Evolutionary conservation across 2,888 invertebrate genomes (phyloP), one percentile per base, ranked within the genome.

Genomic region (Cenopis cana): DNA sequence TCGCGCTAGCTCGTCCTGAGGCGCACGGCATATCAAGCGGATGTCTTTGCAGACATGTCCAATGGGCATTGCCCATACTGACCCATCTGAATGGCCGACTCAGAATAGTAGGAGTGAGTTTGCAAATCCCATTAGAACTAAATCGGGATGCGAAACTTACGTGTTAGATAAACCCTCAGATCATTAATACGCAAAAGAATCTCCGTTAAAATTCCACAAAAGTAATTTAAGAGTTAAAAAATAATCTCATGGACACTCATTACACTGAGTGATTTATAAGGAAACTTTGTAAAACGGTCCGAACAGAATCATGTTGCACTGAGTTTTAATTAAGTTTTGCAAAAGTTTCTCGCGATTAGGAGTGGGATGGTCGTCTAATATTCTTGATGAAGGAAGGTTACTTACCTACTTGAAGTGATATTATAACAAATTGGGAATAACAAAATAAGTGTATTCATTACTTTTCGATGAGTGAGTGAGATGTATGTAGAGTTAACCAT

Each of bases 271-370:
- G 67, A 71, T 71, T 71, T 71, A 71, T 67, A 71, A 67, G 61
- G n/a, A 66, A 71, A 71, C 55, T 67, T 10, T 20, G 38, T 17
- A 59, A n/a, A 57, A 24, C 70, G 54, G 50, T 56, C 36, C 59
- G 55, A 62, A 38, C 17, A 50, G 49, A 61, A 41, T 71, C 60
- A 61, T 56, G 56, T 61, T 66, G 41, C 65, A 55, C 55, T 71
- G 60, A 71, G 61, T 71, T 71, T 71, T 71, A 71, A 71, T 71
- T 71, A 71, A 71, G 67, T 55, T 71, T 61, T 67, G 61, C 50
- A 61, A 61, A 71, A 67, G 38, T 71, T 71, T 64, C 55, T 38
- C 5, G 10, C 66, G 54, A n/a, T 33, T 71, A 66, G 50, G 66
- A 60, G 55, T 55, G 49, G 9, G 60, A 68, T 24, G 60, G 66